Evolutionary conservation across 1,140 invertebrate species (phyloP), one percentile per base, ranked within the genome.

Genomic region (Drosophila guanche): DNA sequence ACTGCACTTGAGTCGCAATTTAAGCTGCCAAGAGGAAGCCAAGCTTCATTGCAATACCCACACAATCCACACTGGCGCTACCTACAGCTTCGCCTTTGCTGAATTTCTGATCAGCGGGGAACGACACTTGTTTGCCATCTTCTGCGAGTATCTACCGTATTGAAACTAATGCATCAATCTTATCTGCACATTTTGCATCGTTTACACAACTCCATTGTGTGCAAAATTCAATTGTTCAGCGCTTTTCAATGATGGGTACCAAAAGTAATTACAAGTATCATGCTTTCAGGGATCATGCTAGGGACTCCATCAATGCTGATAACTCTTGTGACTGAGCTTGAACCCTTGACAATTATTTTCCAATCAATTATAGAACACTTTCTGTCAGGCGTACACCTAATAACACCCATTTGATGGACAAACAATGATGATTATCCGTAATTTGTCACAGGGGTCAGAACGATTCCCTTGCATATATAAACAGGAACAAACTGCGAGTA

Each of bases 341-440:
- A 29, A n/a, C 48, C 5, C 42, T 6, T 2, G 20, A 12, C 29
- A 16, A 72, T 72, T 72, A 72, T 55, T 43, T 62, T 62, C 43
- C 29, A 72, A 72, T 72, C 68, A 72, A 62, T 72, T 68, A 71
- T 20, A 1, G 16, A 20, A 20, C 37, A 50, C 23, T 46, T 37
- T 61, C 45, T 62, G 37, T 43, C 25, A 62, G 10, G n/a, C 14
- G 8, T 14, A 12, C 8, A 20, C 29, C 10, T 55, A 73, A 55
- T 65, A 57, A 48, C 14, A 27, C 29, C 8, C n/a, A 33, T 59
- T 70, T 70, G 66, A 70, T 58, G 67, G 46, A 59, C 54, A 56
- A 73, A 27, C 47, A n/a, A 65, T 65, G 52, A 54, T 48, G 22
- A 73, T 73, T 63, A 52, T 45, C 20, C 45, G 29, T 22, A 56